Evolutionary conservation across 2,113 vertebrate species (phyloP).

Genomic region (Oophaga pumilio): DNA sequence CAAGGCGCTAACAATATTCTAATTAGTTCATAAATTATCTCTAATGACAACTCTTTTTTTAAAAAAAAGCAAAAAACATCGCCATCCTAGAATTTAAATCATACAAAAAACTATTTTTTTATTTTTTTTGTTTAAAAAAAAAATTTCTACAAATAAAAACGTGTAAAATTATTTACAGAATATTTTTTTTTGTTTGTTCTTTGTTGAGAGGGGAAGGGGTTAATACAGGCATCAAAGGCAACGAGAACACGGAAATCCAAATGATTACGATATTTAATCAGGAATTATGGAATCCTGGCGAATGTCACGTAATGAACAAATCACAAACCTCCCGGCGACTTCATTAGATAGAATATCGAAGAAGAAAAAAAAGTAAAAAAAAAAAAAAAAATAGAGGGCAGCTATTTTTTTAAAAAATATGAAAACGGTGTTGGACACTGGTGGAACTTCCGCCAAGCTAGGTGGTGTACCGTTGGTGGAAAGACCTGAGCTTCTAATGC

Average conservation of each 20-base stretch:
- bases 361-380: not conserved
- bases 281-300: slow-evolving; percentile 18
- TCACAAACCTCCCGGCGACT: slow-evolving; percentile 27
- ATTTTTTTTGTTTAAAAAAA: slow-evolving; percentile 27
- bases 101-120: slow-evolving; percentile 53
- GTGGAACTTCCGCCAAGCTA: slow-evolving; percentile 18
- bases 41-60: slow-evolving; percentile 33
- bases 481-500: slow-evolving; percentile 45
- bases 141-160: slow-evolving; percentile 51
- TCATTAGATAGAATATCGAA: not conserved
- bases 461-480: slow-evolving; percentile 18
- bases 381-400: slow-evolving; percentile 32
- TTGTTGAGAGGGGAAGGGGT: not conserved
- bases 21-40: slow-evolving; percentile 58
- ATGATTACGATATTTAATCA: slow-evolving; percentile 34
- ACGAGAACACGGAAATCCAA: slow-evolving; percentile 11
- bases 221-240: slow-evolving; percentile 27
- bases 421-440: not conserved
- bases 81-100: slow-evolving; percentile 42
- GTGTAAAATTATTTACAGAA: slow-evolving; percentile 55
- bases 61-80: slow-evolving; percentile 24
- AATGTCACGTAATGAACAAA: slow-evolving; percentile 37
- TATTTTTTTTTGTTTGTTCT: slow-evolving; percentile 23
- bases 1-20: slow-evolving; percentile 53
- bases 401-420: slow-evolving; percentile 22